A percentile compares a stretch with the other conserved stretches of the same genome.
Conservation (phyloP, 2,888 invertebrate genomes). For the Colostygia pectinataria region DNA sequence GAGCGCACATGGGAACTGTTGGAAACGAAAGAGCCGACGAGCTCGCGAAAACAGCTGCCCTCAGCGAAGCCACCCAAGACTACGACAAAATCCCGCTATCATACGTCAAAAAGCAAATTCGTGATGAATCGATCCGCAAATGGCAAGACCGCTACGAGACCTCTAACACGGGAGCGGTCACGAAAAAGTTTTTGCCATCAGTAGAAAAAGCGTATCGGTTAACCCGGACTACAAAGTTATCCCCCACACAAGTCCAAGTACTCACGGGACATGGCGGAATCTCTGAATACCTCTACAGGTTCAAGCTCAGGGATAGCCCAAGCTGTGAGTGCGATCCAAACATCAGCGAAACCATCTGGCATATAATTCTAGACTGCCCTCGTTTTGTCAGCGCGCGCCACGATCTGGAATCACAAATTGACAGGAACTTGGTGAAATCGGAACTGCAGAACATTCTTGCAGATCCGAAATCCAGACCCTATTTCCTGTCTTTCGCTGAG, state of each 20-base stretch:
- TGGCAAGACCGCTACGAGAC: conserved; percentile 1
- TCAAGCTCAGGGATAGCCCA: too few relatives aligned
- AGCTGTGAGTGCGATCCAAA: conserved; percentile 26
- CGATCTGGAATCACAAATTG: too few relatives aligned
- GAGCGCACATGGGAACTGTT: too few relatives aligned
- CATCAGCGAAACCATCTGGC: background rate
- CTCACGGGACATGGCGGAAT: conserved; percentile 25
- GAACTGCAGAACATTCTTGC: too few relatives aligned
- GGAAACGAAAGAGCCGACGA: too few relatives aligned
- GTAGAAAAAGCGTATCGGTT: conserved; percentile 2
- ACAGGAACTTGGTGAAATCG: too few relatives aligned
- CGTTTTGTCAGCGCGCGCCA: too few relatives aligned
- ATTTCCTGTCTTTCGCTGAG: too few relatives aligned
- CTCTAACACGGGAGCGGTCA: conserved; percentile 3
- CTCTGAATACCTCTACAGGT: too few relatives aligned
- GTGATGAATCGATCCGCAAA: background rate
- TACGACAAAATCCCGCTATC: conserved; percentile 18
- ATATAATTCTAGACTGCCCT: too few relatives aligned
- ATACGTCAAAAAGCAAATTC: conserved; percentile 14
- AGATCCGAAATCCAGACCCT: too few relatives aligned
- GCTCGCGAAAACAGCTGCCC: conserved; percentile 22
- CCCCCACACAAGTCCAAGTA: conserved; percentile 12
- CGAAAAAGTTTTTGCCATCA: too few relatives aligned
- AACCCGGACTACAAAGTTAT: fast-evolving
- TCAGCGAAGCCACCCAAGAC: background rate